Percentiles rank a stretch among this genome's conserved stretches.
Conservation (phyloP, 2,888 invertebrate genomes). For the Acronicta psi region DNA sequence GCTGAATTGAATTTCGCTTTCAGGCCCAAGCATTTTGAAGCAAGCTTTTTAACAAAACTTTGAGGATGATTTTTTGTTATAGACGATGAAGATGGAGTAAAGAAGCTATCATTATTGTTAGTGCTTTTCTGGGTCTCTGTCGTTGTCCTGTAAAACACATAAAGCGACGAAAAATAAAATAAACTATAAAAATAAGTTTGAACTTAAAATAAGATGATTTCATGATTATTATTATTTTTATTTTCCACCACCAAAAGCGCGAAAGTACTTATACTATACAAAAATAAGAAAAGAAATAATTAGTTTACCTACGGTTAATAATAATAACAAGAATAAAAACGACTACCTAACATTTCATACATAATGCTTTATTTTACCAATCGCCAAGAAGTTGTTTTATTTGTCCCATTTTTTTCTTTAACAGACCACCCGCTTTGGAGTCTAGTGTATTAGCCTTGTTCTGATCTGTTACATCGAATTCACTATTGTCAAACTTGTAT, state of each 20-base stretch:
- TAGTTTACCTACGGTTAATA: conserved; percentile 6
- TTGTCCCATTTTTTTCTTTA: conserved; percentile 71
- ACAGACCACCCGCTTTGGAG: conserved; percentile 35
- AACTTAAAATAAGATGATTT: conserved; percentile 47
- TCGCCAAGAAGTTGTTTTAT: conserved; percentile 68
- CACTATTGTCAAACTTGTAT: conserved; percentile 46
- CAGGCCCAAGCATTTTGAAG: conserved; percentile 87
- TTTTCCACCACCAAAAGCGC: conserved; percentile 64
- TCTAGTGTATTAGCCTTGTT: conserved; percentile 31
- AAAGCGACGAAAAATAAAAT: conserved; percentile 79
- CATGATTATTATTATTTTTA: conserved; percentile 45
- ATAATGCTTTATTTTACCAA: conserved; percentile 58
- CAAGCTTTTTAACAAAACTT: conserved; percentile 87
- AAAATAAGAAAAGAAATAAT: conserved; percentile 34
- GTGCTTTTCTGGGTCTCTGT: conserved; percentile 85
- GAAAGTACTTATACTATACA: conserved; percentile 19
- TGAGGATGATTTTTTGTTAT: conserved; percentile 82
- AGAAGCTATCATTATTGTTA: conserved; percentile 82
- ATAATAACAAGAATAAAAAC: conserved; percentile 18
- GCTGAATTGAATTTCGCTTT: conserved; percentile 86
- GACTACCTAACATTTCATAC: conserved; percentile 3
- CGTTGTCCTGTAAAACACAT: conserved; percentile 87
- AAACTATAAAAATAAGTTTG: conserved; percentile 57
- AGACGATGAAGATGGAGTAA: conserved; percentile 82
- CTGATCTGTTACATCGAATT: conserved; percentile 25